These are phyloP conservation scores for Erynnis tages DNA, from an alignment of 2,888 invertebrate species.

Conservation along the genomic window DNA sequence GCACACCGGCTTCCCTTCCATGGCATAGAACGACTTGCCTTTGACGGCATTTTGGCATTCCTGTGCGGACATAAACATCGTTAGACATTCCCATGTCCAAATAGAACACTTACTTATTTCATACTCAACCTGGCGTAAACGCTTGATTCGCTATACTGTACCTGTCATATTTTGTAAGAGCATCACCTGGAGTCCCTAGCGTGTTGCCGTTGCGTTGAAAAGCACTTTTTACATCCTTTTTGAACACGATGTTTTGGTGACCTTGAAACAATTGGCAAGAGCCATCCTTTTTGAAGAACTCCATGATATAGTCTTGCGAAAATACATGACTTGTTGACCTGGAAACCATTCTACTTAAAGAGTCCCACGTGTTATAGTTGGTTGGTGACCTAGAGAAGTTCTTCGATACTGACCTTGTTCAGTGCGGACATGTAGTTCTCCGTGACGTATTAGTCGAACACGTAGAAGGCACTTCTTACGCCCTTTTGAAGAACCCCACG, in stretches of 20 bases:
- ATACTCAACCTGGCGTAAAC: slow-evolving; percentile 66
- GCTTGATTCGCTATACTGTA: slow-evolving; percentile 33
- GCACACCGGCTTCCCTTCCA: slow-evolving; percentile 98
- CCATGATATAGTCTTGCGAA: too few species aligned
- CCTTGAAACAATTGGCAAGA: too few species aligned
- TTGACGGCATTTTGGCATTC: slow-evolving; percentile 96
- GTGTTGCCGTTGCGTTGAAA: too few species aligned
- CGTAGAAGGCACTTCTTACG: too few species aligned
- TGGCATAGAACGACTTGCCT: slow-evolving; percentile 98
- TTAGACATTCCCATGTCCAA: slow-evolving; percentile 39
- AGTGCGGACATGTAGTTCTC: slow-evolving; percentile 99
- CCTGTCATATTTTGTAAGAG: slow-evolving; percentile 35
- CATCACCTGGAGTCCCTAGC: too few species aligned
- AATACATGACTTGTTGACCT: too few species aligned
- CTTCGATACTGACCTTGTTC: slow-evolving; percentile 90
- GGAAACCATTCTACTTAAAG: slow-evolving; percentile 3
- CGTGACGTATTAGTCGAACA: slow-evolving; percentile 98
- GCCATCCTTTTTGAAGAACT: too few species aligned
- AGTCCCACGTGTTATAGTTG: too few species aligned
- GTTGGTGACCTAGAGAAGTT: too few species aligned
- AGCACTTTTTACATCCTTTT: too few species aligned
- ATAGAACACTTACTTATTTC: slow-evolving; percentile 36
- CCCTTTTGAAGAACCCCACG: too few species aligned
- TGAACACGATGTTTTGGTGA: too few species aligned
- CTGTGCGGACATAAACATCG: slow-evolving; percentile 78